Conservation (phyloP, 2,888 invertebrate species). For the Conops quadrifasciatus region DNA sequence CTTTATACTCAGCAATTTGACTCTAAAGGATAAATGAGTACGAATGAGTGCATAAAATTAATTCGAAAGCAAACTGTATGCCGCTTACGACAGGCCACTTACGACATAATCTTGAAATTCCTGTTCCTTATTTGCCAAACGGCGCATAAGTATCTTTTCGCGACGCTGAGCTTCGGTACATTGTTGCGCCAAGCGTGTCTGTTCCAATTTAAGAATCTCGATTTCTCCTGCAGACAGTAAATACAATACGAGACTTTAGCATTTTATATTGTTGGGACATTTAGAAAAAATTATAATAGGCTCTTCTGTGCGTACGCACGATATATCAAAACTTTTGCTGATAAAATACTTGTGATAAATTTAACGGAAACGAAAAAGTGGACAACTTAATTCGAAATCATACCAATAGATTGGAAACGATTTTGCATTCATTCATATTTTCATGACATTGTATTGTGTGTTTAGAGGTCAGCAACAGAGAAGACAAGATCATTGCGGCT, state of each 20-base stretch:
- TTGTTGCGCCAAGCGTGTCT: slow-evolving; percentile 82
- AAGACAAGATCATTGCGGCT: slow-evolving; percentile 20
- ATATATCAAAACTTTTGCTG: neutral
- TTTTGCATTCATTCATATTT: slow-evolving; percentile 60
- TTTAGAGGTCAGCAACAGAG: slow-evolving; percentile 34
- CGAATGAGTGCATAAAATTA: neutral
- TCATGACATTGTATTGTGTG: slow-evolving; percentile 39
- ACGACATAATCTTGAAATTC: slow-evolving; percentile 96
- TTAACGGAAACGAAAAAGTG: slow-evolving; percentile 37
- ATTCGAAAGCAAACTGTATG: too few relatives aligned
- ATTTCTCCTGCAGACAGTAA: slow-evolving; percentile 57
- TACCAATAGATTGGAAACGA: slow-evolving; percentile 57
- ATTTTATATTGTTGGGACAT: neutral
- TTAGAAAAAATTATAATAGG: slow-evolving; percentile 16
- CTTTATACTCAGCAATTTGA: slow-evolving; percentile 93
- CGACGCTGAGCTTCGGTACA: slow-evolving; percentile 87
- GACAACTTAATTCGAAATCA: slow-evolving; percentile 64
- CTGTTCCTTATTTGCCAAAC: slow-evolving; percentile 94
- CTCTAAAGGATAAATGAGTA: slow-evolving; percentile 69
- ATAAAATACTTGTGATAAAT: neutral
- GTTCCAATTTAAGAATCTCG: slow-evolving; percentile 70
- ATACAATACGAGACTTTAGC: neutral
- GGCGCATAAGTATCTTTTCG: slow-evolving; percentile 90
- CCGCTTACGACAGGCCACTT: slow-evolving; percentile 64
- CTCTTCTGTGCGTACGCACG: slow-evolving; percentile 10